Evolutionary conservation across 2,113 vertebrate genomes (phyloP), one percentile per base, ranked within the genome.

Genomic region (Poeciliopsis occidentalis): DNA sequence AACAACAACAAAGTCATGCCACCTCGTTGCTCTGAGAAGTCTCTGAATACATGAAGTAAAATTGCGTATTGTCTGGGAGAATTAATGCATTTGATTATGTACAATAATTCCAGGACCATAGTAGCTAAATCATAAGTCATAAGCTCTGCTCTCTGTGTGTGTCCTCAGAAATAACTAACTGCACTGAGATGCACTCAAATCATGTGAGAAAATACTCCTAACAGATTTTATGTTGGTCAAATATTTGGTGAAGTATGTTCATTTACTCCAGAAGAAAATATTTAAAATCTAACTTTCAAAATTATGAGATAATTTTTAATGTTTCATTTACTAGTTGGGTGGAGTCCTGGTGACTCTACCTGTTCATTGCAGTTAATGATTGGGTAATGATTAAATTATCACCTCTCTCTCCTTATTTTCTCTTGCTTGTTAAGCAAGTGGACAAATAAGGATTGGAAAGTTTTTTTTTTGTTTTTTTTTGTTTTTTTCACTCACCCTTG

Each of bases 21-120:
- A 57, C 63, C 63, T 39, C 62, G 47, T 63, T 68, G 79, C 83
- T 81, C 64, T 66, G 17, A 85, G 78, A 71, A 74, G 75, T 64
- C 54, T 0, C 0, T 81, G 62, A 78, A 64, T 68, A 24, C 62
- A 73, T 76, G 60, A 72, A 11, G 8, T 64, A 65, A 66, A 80
- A 69, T 60, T 39, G n/a, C 72, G 32, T 29, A 60, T 68, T 76
- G 66, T 73, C 65, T 67, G 34, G 17, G 57, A 0, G 24, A 51
- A 26, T 30, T 74, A 66, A 78, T 74, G 60, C n/a, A 11, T 32
- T 47, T 71, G 63, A 57, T 71, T 67, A 39, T 74, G 57, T 57
- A 61, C 61, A 27, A 77, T 75, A 66, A 32, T 74, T 79, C 24
- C n/a, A 66, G 31, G 64, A 27, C 30, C 61, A 27, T 44, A 17